Base-by-base conservation (phyloP, 1,140 invertebrate genomes). In the Drosophila eugracilis region DNA sequence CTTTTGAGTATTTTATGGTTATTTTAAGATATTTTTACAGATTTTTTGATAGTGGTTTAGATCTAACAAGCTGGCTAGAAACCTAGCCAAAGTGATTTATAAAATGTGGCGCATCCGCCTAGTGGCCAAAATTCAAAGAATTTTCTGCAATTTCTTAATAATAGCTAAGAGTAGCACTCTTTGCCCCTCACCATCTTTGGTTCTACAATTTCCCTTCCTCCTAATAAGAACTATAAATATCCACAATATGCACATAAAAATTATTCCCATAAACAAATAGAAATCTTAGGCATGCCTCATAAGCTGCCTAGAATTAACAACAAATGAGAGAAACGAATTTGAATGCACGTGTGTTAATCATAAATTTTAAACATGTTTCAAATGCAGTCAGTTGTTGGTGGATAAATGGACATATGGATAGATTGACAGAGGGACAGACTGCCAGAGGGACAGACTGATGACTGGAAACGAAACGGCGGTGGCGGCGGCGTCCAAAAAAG, bases 341-440 rank as follows among this genome's bases (percentile, higher is more conserved):
- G 67, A 86, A 85, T 86, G 81, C 80, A 85, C 80, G 80, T 85
- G 83, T 74, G 58, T 70, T 80, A 76, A 86, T 77, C 81, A 81
- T 85, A 85, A 86, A 85, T 85, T 85, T 85, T 70, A 85, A 74
- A 77, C 81, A 85, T 85, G 80, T 85, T 85, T 86, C 81, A 86
- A 85, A 85, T 86, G 80, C 76, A 85, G 65, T 42, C 66, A 15
- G 44, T 15, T 9, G 47, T 36, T 12, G 55, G 9, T n/a, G 5
- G 21, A 6, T 14, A n/a, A 3, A 22, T 21, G 7, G 19, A 21
- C 28, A 24, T 28, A 57, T 17, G 10, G 24, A 9, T 34, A 26
- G 37, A 14, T 15, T 12, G 5, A 22, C 19, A n/a, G 19, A 28
- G 37, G 34, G 48, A 60, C 24, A n/a, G 48, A 4, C 2, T 9